Evolutionary conservation across 2,888 invertebrate genomes (phyloP), one percentile per base, ranked within the genome.

Genomic region (Tetragonisca angustula): DNA sequence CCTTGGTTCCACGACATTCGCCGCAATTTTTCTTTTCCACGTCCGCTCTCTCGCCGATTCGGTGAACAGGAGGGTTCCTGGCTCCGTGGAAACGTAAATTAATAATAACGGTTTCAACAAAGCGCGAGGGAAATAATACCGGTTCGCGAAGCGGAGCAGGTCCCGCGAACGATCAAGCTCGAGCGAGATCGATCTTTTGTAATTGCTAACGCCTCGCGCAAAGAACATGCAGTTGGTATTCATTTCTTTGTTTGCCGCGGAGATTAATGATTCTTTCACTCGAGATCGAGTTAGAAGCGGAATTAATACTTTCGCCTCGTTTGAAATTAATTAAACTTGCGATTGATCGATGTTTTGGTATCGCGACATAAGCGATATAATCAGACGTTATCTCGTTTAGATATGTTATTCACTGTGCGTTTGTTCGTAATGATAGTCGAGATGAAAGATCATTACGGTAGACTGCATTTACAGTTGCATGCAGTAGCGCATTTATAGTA

Each of bases 11-110:
- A 87, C 86, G 88, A 89, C 87, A 87, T 86, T 86, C 83, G 82
- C 83, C 75, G 83, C 86, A 87, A 88, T 89, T 88, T 89, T 88
- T 88, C 87, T 87, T 87, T 84, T 79, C 52, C 62, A 79, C 81
- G 85, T 87, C 77, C 76, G 78, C 81, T 84, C 64, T 70, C 84
- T 74, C 84, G 64, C 65, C 67, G 32, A 68, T 84, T 85, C 85
- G 54, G 79, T 72, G 79, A 77, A 84, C 32, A 65, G 71, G 71
- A 71, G 49, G 76, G 64, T 19, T 62, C n/a, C 50, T 36, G 49
- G 70, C 65, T 70, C 72, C 61, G 59, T 67, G 59, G 73, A 78
- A 32, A 54, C 27, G 15, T 56, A 36, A 76, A 81, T 84, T 75
- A 84, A 76, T 83, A 76, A 77, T 74, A 74, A 59, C 50, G 68